Evolutionary conservation across 2,888 invertebrate species (phyloP), one percentile per base, ranked within the genome.

Genomic region (Sinopyrophorus schimmeli): DNA sequence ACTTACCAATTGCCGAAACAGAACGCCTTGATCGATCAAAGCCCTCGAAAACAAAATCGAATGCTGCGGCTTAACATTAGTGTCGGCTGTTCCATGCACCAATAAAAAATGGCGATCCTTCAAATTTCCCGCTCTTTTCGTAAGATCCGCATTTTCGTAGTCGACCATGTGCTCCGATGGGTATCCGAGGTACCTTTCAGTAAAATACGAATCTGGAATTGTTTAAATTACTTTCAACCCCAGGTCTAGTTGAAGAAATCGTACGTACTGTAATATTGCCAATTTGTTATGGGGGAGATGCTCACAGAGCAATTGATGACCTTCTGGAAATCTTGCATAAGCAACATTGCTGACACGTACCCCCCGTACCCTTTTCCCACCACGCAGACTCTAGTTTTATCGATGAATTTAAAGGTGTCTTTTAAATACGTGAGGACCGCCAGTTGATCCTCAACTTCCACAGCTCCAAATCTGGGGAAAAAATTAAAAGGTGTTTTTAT

Each of bases 281-380:
- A 90, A 68, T 89, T 90, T 1, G 90, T 87, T 53, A 95, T 86
- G 1, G 95, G 95, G 41, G 93, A 90, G 5, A 93, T 80, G 39
- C 91, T 82, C 23, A 92, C 86, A 1, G 91, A 87, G 71, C 95
- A 95, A 60, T 87, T 82, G 66, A 94, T 86, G 41, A 89, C 80
- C 63, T 85, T 82, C 46, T 85, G 77, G 10, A 81, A 81, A 70
- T 92, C 91, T 57, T 82, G 82, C 1, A 89, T 84, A 5, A 93
- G 80, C 50, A 89, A 84, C 76, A 89, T 87, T 3, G 89, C 81
- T 0, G 91, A 82, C 3, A 90, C 84, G 68, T 89, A 93, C 6
- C 89, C 94, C 12, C 95, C 95, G 74, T 93, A 94, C 2, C 92
- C 92, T 76, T 80, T 80, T 5, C 95, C 95, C 79, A 89, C 91